A percentile compares a stretch with the other conserved stretches of the same genome.
Conservation (phyloP, 2,797 vertebrate species). For the Poeciliopsis presidionis region DNA sequence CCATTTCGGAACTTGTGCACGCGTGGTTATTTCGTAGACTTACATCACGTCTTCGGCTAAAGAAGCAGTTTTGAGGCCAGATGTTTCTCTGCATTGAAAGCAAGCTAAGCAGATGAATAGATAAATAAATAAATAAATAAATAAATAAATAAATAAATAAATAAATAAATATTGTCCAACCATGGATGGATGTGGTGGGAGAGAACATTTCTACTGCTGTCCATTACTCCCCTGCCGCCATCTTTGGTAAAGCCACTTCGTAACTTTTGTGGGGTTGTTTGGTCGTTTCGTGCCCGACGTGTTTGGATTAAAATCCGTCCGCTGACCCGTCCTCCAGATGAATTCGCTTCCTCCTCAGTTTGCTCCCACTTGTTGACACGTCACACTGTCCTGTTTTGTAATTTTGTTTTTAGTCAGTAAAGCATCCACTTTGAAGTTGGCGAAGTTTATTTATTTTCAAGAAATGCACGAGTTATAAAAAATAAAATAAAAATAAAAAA, state of each 20-base stretch:
- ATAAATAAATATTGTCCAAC: background rate
- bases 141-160: background rate
- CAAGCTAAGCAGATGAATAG: background rate
- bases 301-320: background rate
- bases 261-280: background rate
- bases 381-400: background rate
- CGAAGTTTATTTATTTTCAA: background rate
- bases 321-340: background rate
- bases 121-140: background rate
- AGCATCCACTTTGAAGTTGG: background rate
- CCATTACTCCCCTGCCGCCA: background rate
- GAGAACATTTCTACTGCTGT: background rate
- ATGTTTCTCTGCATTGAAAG: background rate
- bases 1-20: background rate
- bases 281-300: background rate
- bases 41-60: background rate
- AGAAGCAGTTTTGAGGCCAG: background rate
- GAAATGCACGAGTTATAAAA: background rate
- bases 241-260: background rate
- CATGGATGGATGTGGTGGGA: background rate
- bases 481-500: background rate
- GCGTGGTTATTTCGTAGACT: background rate
- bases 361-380: background rate
- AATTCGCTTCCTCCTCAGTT: background rate
- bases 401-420: background rate